These are phyloP conservation scores for Montipora cactus DNA, from an alignment of 64 coral and sea anemone genomes.

Conservation along the genomic window DNA sequence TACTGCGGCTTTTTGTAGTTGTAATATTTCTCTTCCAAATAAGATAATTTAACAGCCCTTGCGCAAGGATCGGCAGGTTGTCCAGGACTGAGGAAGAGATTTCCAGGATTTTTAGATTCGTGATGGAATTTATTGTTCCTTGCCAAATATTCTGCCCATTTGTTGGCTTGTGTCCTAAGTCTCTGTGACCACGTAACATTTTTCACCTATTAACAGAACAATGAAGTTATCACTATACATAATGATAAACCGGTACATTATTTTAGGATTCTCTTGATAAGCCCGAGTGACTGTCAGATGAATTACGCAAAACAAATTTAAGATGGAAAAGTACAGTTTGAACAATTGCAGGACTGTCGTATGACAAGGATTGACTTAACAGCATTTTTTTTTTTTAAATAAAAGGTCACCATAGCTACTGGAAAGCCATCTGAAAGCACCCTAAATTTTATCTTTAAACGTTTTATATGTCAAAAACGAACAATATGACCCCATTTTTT, in stretches of 20 bases:
- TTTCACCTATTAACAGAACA: background rate
- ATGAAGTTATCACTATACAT: background rate
- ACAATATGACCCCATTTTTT: too few relatives aligned
- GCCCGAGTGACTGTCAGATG: too few relatives aligned
- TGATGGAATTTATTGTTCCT: background rate
- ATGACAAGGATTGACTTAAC: too few relatives aligned
- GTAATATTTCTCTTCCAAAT: constrained; percentile 33
- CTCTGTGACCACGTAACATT: constrained; percentile 17
- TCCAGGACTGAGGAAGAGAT: constrained; percentile 14
- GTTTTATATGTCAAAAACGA: background rate
- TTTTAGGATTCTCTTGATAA: too few relatives aligned
- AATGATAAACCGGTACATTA: too few relatives aligned
- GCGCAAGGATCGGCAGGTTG: background rate
- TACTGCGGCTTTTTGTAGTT: constrained; percentile 21
- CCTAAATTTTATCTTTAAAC: too few relatives aligned
- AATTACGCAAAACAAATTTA: too few relatives aligned
- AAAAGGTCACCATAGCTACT: background rate
- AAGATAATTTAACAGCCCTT: constrained; percentile 4
- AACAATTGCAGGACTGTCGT: too few relatives aligned
- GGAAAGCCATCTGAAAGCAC: too few relatives aligned
- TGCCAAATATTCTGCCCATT: constrained; percentile 23
- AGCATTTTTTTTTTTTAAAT: too few relatives aligned
- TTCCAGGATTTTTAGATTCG: background rate
- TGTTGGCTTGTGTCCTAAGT: background rate
- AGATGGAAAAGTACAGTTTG: too few relatives aligned